Base-by-base conservation (phyloP, 2,113 vertebrate species). In the Bothrops jararaca region DNA sequence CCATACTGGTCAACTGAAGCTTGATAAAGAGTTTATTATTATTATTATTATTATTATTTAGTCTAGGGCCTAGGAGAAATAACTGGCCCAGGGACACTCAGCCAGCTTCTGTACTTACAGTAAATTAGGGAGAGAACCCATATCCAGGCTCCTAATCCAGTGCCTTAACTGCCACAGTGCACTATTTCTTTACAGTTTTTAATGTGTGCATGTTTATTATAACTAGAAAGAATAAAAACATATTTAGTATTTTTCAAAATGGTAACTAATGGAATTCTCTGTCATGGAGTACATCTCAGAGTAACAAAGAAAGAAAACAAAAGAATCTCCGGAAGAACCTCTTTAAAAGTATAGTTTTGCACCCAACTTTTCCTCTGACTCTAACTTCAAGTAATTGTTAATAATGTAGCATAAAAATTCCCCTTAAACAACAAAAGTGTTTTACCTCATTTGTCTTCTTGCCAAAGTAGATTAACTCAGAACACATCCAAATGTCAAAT, bases 391-490 rank as follows among this genome's bases (percentile, higher is more conserved):
- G 2, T 23, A 22, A 26, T 90, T 97, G 52, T 92, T 90, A 96
- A 93, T 86, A 90, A n/a, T 86, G 29, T 50, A 86, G 60, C 74
- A 92, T 86, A 52, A 92, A 88, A 53, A 1, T 90, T 4, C 85
- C 88, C 57, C 91, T 11, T 95, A 87, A 92, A 92, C 92, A 86
- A 95, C 95, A 85, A 39, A 42, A 94, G 0, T 1, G 22, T 93
- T 92, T 95, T 92, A 94, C 88, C 56, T 90, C 94, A 86, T 92
- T 90, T 92, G 1, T 94, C 87, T 96, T 96, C 93, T 91, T 96
- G 57, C 85, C 91, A 93, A 12, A 92, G 88, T 15, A 91, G 69
- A 89, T 93, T 34, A 92, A 1, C 89, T 97, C 89, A 96, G 88
- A 90, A 89, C 42, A 80, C 42, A 92, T 11, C 50, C 91, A 94